These are phyloP conservation scores for Euplexia lucipara DNA, from an alignment of 2,888 invertebrate genomes.

Conservation along the genomic window DNA sequence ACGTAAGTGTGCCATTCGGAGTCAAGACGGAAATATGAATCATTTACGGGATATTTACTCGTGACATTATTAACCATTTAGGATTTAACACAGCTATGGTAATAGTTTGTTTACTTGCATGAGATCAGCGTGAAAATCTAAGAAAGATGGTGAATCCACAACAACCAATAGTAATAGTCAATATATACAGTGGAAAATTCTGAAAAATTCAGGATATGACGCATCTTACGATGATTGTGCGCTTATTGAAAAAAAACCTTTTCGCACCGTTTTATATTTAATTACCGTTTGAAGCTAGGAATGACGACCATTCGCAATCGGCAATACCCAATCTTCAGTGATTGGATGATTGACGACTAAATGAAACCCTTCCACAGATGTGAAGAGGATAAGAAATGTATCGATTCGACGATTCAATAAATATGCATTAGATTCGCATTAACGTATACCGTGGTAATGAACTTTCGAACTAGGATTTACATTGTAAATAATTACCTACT, in stretches of 20 bases:
- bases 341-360: too few species aligned
- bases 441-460: too few species aligned
- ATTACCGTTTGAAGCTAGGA: too few species aligned
- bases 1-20: slow-evolving; percentile 26
- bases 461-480: too few species aligned
- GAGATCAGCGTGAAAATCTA: slow-evolving; percentile 46
- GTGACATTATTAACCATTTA: slow-evolving; percentile 7
- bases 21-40: slow-evolving; percentile 40
- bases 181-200: slow-evolving; percentile 10
- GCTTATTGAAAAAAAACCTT: background rate
- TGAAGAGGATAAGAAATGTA: too few species aligned
- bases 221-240: background rate
- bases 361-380: too few species aligned
- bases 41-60: slow-evolving; percentile 23
- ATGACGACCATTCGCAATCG: too few species aligned
- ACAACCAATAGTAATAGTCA: slow-evolving; percentile 2
- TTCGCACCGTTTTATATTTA: too few species aligned
- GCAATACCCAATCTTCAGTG: too few species aligned
- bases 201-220: slow-evolving; percentile 7
- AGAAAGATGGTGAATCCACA: slow-evolving; percentile 3
- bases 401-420: too few species aligned
- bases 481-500: too few species aligned
- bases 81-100: slow-evolving; percentile 18
- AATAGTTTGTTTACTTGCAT: slow-evolving; percentile 28
- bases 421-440: too few species aligned